Evolutionary conservation across 2,888 invertebrate genomes (phyloP).

Genomic region (Schrankia costaestrigalis): DNA sequence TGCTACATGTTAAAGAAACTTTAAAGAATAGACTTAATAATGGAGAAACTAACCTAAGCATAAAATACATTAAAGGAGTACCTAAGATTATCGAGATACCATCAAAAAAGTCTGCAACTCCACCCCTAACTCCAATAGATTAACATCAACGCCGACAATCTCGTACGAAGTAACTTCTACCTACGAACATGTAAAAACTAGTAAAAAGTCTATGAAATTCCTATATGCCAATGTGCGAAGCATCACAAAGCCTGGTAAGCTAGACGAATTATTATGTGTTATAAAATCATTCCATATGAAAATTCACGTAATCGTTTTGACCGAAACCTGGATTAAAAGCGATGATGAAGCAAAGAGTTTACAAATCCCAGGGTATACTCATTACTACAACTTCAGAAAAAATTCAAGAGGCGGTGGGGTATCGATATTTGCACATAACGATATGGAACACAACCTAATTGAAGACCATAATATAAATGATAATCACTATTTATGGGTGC

Average conservation of each 20-base stretch:
- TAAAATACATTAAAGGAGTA: no score
- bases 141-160: no score
- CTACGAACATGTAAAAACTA: not conserved
- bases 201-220: constrained; percentile 2
- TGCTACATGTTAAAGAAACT: no score
- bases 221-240: constrained; percentile 5
- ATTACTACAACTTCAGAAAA: constrained; percentile 2
- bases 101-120: no score
- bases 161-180: not conserved
- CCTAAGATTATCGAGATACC: no score
- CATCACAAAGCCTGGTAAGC: not conserved
- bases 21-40: no score
- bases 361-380: constrained; percentile 3
- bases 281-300: constrained; percentile 1
- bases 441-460: constrained; percentile 1
- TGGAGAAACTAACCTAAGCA: no score
- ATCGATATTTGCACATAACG: constrained; percentile 3
- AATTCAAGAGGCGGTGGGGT: constrained; percentile 4
- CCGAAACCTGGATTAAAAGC: constrained; percentile 5
- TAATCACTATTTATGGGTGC: no score
- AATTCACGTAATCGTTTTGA: not conserved
- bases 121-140: no score
- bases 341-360: constrained; percentile 4
- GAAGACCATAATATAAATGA: constrained; percentile 6
- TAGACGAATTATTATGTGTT: constrained; percentile 4